These are phyloP conservation scores for Isichthys henryi DNA, from an alignment of 2,113 vertebrate species.

Conservation along the genomic window DNA sequence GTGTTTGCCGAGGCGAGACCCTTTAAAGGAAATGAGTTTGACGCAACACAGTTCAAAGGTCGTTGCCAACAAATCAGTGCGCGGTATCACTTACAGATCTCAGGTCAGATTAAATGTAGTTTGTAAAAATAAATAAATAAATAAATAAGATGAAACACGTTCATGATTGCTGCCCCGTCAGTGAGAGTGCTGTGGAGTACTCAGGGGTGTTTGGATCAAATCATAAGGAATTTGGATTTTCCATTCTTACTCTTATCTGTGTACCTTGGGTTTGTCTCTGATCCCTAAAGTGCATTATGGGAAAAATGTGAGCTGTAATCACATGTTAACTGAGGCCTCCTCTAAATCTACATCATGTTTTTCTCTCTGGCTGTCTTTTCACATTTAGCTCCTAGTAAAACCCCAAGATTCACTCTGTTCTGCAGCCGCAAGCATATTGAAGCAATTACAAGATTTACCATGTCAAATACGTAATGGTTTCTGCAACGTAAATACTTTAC, in stretches of 20 bases:
- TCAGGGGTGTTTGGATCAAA: not conserved
- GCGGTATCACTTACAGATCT: not conserved
- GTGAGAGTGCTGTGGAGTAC: not conserved
- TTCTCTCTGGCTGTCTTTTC: not conserved
- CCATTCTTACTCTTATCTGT: not conserved
- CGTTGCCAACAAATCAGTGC: not conserved
- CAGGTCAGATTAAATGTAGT: not conserved
- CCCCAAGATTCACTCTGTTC: not conserved
- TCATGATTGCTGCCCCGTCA: not conserved
- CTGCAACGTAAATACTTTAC: not conserved
- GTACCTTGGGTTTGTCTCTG: not conserved
- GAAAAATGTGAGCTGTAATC: not conserved
- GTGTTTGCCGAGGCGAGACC: not conserved
- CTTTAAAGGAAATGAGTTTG: not conserved
- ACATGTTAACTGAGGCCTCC: not conserved
- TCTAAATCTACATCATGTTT: not conserved
- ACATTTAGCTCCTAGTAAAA: not conserved
- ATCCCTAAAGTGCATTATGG: not conserved
- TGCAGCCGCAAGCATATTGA: not conserved
- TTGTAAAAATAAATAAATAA: too few relatives aligned
- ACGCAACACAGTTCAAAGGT: not conserved
- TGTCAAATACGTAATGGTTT: not conserved
- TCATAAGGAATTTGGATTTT: too few relatives aligned
- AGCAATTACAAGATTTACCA: not conserved
- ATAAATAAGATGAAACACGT: not conserved